Percentiles rank a stretch among this genome's conserved stretches.
phyloP scores from a whole-genome alignment of 2,888 invertebrate genomes.

The Drosophila acutilabella region DNA sequence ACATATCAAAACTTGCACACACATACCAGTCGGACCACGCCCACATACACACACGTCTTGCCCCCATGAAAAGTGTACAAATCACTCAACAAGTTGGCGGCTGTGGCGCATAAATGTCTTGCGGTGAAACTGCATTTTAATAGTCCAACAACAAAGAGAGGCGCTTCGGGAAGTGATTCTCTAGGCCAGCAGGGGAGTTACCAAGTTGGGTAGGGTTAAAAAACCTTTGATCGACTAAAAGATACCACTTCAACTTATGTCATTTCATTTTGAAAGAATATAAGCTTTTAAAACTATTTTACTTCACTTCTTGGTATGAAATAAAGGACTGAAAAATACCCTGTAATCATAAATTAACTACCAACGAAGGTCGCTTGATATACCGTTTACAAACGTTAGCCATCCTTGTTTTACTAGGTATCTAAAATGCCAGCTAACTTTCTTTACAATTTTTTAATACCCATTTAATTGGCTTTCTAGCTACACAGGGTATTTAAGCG shows the following conservation, averaged over 20 bases:
- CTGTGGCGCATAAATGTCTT: slow-evolving; percentile 69
- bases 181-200: slow-evolving; percentile 50
- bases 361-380: not conserved
- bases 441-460: not conserved
- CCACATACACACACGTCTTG: slow-evolving; percentile 27
- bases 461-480: not conserved
- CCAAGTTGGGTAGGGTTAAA: slow-evolving; percentile 18
- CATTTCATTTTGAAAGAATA: no score
- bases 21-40: slow-evolving; percentile 59
- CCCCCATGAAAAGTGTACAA: slow-evolving; percentile 46
- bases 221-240: not conserved
- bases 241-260: slow-evolving; percentile 5
- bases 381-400: no score
- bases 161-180: slow-evolving; percentile 56
- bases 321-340: no score
- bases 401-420: no score
- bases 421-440: no score
- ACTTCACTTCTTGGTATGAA: no score
- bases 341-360: no score
- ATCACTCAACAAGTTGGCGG: slow-evolving; percentile 72
- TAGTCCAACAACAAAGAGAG: slow-evolving; percentile 65
- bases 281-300: no score
- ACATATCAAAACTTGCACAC: slow-evolving; percentile 62
- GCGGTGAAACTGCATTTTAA: slow-evolving; percentile 75
- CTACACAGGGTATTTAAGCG: slow-evolving; percentile 36